Base-by-base conservation (phyloP, 2,113 vertebrate genomes). In the Pachyramphus minor region DNA sequence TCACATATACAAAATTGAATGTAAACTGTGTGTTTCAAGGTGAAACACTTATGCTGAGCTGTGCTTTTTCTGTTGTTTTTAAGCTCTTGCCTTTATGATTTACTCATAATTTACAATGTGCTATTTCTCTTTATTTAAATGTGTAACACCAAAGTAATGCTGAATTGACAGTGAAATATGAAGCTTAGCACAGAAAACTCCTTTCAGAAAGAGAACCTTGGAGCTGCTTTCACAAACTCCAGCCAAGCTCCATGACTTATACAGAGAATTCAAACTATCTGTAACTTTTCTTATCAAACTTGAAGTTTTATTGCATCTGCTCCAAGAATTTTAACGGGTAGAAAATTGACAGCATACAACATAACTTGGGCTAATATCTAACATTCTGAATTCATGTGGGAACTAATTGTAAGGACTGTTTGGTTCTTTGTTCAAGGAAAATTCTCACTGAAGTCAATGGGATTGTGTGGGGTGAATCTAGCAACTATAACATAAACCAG, bases 351-450 rank as follows among this genome's bases (percentile, higher is more conserved):
- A 91, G 84, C 31, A 41, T 18, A 18, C 47, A 87, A 73, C 35
- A 45, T 64, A 83, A 72, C 50, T 90, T 42, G 12, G 90, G 47
- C 4, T 0, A 2, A 30, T 69, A 81, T 15, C 76, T 74, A 92
- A 93, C 88, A 86, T 59, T 83, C 39, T 88, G 66, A 86, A 74
- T 73, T 83, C 75, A 80, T 9, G 16, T 6, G 72, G 75, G 79
- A 92, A 58, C 55, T 80, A 35, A 74, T 83, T 94, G 63, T 88
- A 72, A 80, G 71, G 35, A 56, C 55, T 91, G 53, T 80, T 87
- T 94, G 87, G 94, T 86, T 94, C 55, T 55, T 88, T 66, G 14
- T 80, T 86, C 47, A 67, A 66, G 30, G 22, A 80, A 86, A 92
- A 92, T 41, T 90, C 79, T 33, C 75, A 77, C 49, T 56, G 59